Conservation (phyloP, 2,888 invertebrate genomes). For the Scaptomyza reducta region DNA sequence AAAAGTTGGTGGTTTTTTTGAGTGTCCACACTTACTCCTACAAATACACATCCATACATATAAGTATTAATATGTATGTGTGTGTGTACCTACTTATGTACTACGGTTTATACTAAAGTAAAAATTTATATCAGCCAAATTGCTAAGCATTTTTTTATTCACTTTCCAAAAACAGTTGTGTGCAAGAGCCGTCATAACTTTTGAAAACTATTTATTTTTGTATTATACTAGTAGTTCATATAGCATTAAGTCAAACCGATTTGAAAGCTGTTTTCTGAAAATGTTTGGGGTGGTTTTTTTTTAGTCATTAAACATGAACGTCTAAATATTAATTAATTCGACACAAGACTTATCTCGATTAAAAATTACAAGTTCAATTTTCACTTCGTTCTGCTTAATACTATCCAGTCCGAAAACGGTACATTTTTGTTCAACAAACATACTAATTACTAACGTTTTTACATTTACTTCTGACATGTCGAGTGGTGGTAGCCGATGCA, state of each 20-base stretch:
- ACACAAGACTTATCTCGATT: not conserved
- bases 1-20: not conserved
- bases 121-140: not conserved
- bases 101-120: not conserved
- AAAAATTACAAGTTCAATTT: not conserved
- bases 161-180: conserved; percentile 2
- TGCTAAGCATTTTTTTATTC: not conserved
- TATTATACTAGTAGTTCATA: not conserved
- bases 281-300: not conserved
- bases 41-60: not conserved
- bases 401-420: not conserved
- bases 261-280: not conserved
- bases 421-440: not conserved
- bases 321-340: not conserved
- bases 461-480: conserved; percentile 12
- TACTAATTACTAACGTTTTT: conserved; percentile 16
- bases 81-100: not conserved
- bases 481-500: conserved; percentile 11
- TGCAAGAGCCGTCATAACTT: conserved; percentile 5
- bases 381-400: not conserved
- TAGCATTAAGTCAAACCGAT: not conserved
- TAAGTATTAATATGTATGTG: not conserved
- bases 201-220: not conserved
- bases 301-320: not conserved
- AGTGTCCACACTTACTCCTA: not conserved